These are phyloP conservation scores for Diaprepes abbreviatus DNA, from an alignment of 2,888 invertebrate species.

Conservation along the genomic window DNA sequence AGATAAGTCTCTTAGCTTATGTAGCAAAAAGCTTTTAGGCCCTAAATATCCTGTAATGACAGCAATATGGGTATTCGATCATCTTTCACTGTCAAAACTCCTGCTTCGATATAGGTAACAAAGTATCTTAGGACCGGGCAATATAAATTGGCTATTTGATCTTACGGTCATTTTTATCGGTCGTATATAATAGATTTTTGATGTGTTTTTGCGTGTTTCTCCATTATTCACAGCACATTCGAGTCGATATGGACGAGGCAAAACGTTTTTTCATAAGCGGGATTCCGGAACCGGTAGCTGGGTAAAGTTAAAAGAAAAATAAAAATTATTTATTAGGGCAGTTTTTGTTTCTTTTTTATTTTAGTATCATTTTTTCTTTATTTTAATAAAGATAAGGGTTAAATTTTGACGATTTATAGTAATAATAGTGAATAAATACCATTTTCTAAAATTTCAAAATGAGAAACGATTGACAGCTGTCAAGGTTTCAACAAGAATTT, in stretches of 20 bases:
- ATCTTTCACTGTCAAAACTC: slow-evolving; percentile 59
- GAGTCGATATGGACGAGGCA: slow-evolving; percentile 44
- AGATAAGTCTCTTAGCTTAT: too few relatives aligned
- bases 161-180: slow-evolving; percentile 61
- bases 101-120: slow-evolving; percentile 58
- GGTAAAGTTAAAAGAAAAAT: slow-evolving; percentile 11
- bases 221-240: slow-evolving; percentile 58
- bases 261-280: slow-evolving; percentile 47
- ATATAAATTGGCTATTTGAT: slow-evolving; percentile 63
- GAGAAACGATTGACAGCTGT: too few relatives aligned
- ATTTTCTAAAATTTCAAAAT: too few relatives aligned
- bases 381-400: too few relatives aligned
- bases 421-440: too few relatives aligned
- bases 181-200: slow-evolving; percentile 60
- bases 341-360: neutral
- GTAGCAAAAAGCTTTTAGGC: slow-evolving; percentile 42
- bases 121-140: slow-evolving; percentile 56
- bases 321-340: neutral
- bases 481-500: too few relatives aligned
- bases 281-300: slow-evolving; percentile 2
- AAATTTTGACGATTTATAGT: too few relatives aligned
- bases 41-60: slow-evolving; percentile 34
- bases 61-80: slow-evolving; percentile 45
- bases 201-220: slow-evolving; percentile 57
- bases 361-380: too few relatives aligned